phyloP scores from a whole-genome alignment of 1,140 invertebrate genomes.

The Mycetomoellerius zeteki region DNA sequence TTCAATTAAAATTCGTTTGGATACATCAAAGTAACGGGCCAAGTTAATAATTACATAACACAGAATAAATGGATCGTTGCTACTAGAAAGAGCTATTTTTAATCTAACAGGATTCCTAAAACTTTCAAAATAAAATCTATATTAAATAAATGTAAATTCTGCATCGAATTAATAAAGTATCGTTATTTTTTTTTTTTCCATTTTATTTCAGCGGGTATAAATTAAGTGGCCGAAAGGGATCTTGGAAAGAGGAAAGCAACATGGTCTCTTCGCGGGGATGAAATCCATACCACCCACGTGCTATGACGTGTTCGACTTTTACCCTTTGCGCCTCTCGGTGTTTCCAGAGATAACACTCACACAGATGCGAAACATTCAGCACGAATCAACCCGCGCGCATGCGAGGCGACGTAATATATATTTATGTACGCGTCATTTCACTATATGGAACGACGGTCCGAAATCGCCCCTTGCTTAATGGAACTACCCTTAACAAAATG shows the following conservation, averaged over 20 bases:
- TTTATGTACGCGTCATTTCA: conserved; percentile 56
- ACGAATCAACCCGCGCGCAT: background rate
- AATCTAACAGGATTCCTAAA: conserved; percentile 2
- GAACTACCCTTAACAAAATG: conserved; percentile 60
- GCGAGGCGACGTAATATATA: conserved; percentile 44
- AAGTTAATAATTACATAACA: conserved; percentile 43
- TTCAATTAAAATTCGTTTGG: conserved; percentile 34
- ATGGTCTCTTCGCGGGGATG: conserved; percentile 20
- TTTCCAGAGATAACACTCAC: conserved; percentile 53
- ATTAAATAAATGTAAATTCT: background rate
- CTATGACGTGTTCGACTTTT: conserved; percentile 57
- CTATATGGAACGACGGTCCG: conserved; percentile 21
- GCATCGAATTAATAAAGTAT: conserved; percentile 8
- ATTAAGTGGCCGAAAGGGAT: background rate
- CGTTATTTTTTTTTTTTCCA: background rate
- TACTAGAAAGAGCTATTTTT: conserved; percentile 17
- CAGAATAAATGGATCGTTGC: conserved; percentile 7
- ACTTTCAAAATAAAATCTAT: background rate
- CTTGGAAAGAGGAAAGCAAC: conserved; percentile 36
- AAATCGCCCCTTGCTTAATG: conserved; percentile 53
- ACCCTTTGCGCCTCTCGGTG: conserved; percentile 43
- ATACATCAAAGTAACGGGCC: background rate
- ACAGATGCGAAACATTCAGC: conserved; percentile 27
- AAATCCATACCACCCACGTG: conserved; percentile 56
- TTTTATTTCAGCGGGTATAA: background rate